phyloP scores from a whole-genome alignment of 2,797 vertebrate species.

The Sandelia bainsii region DNA sequence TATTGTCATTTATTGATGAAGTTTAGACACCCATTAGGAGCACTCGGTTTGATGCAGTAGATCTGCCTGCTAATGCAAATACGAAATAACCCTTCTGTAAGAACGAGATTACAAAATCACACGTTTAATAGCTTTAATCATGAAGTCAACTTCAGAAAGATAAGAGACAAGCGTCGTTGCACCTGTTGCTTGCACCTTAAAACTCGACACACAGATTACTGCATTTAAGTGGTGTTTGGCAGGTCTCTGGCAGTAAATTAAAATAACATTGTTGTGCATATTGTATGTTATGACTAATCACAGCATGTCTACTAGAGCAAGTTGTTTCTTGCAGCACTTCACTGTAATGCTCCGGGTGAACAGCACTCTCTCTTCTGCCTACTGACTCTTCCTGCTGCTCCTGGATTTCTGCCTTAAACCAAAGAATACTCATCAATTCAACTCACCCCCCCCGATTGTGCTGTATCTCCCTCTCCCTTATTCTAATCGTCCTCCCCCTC shows the following conservation, averaged over 20 bases:
- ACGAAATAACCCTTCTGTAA: neutral
- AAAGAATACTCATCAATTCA: slow-evolving; percentile 58
- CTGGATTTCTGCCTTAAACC: slow-evolving; percentile 50
- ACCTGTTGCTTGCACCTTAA: slow-evolving; percentile 59
- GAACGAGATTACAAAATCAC: neutral
- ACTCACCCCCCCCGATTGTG: slow-evolving; percentile 39
- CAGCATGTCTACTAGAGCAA: slow-evolving; percentile 35
- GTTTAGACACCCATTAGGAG: neutral
- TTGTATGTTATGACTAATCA: slow-evolving; percentile 37
- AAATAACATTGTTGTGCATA: slow-evolving; percentile 23
- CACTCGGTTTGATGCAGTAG: neutral
- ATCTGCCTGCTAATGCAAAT: neutral
- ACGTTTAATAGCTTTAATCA: neutral
- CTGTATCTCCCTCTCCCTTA: slow-evolving; percentile 50
- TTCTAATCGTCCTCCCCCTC: slow-evolving; percentile 65
- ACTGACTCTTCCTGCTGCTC: slow-evolving; percentile 47
- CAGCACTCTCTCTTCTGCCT: slow-evolving; percentile 21
- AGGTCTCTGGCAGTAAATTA: slow-evolving; percentile 27
- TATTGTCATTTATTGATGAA: neutral
- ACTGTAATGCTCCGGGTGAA: slow-evolving; percentile 19
- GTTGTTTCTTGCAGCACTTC: slow-evolving; percentile 45
- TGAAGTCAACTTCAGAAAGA: slow-evolving; percentile 7
- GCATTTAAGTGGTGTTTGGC: slow-evolving; percentile 18
- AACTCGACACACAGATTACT: slow-evolving; percentile 16
- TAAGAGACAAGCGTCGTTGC: slow-evolving; percentile 11